These are phyloP conservation scores for Lytechinus pictus DNA, from an alignment of 35 echinoderm and acorn worm genomes.

Conservation along the genomic window DNA sequence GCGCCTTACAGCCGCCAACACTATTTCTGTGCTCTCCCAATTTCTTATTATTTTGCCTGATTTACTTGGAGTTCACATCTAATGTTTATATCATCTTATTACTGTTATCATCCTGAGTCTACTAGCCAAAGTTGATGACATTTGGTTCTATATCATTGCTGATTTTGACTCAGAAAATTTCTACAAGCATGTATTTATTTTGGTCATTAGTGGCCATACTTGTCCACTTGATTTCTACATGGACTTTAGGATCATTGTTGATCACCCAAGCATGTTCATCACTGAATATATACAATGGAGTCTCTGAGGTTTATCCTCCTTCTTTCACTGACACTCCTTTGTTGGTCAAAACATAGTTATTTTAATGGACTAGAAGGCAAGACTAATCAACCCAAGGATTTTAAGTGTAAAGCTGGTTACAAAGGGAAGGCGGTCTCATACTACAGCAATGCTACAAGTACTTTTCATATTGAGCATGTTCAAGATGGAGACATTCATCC, in stretches of 20 bases:
- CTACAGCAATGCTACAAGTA: neutral
- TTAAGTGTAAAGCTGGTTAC: neutral
- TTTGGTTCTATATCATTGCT: neutral
- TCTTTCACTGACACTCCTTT: neutral
- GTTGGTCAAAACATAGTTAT: neutral
- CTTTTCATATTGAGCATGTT: neutral
- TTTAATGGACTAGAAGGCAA: neutral
- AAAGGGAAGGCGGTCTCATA: neutral
- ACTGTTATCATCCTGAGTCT: neutral
- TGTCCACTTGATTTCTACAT: neutral
- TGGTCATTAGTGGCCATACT: neutral
- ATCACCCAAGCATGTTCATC: neutral
- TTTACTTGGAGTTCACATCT: neutral
- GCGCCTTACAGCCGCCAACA: neutral
- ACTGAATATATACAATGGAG: neutral
- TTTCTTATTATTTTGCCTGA: neutral
- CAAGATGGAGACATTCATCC: conserved; percentile 31
- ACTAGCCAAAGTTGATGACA: neutral
- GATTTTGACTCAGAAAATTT: neutral
- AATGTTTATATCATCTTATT: neutral
- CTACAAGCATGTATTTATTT: neutral
- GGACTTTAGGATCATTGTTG: neutral
- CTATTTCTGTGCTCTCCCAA: neutral
- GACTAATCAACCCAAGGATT: neutral
- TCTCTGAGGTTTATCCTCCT: neutral